Percentiles rank a stretch among this genome's conserved stretches.
phyloP scores from a whole-genome alignment of 1,140 invertebrate genomes.

The Tetramorium simillimum region DNA sequence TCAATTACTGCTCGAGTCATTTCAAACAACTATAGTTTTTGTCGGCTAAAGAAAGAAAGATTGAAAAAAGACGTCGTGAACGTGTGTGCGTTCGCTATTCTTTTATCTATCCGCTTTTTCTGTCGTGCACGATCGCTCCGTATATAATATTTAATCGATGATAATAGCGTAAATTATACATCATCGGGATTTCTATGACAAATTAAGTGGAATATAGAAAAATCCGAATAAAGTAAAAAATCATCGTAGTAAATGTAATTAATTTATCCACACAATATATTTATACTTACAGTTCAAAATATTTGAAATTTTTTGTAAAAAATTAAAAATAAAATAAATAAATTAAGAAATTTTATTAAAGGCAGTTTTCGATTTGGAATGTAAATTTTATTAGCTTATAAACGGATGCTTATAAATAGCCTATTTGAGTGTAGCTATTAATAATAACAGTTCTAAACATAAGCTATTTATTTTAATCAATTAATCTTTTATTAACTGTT shows the following conservation, averaged over 20 bases:
- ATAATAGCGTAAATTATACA: not conserved
- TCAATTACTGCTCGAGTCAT: too few relatives aligned
- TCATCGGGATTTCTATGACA: not conserved
- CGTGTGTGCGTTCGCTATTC: too few relatives aligned
- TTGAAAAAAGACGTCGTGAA: too few relatives aligned
- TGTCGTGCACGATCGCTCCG: too few relatives aligned
- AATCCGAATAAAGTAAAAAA: not conserved
- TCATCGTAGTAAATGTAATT: not conserved
- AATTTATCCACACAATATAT: not conserved
- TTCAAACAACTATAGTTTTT: too few relatives aligned
- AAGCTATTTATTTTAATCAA: not conserved
- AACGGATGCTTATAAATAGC: not conserved
- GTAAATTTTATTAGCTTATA: not conserved
- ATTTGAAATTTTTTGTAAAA: not conserved
- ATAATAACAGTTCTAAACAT: not conserved
- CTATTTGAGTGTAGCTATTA: not conserved
- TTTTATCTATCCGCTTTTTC: too few relatives aligned
- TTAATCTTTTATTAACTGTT: not conserved
- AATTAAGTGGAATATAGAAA: not conserved
- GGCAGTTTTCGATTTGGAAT: not conserved
- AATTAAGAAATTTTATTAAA: not conserved
- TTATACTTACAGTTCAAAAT: not conserved
- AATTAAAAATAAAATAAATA: slow-evolving; percentile 4
- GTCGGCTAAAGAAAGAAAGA: too few relatives aligned
- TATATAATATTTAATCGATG: not conserved